Evolutionary conservation across 2,888 invertebrate genomes (phyloP).

Genomic region (Drosophila setosimentum): DNA sequence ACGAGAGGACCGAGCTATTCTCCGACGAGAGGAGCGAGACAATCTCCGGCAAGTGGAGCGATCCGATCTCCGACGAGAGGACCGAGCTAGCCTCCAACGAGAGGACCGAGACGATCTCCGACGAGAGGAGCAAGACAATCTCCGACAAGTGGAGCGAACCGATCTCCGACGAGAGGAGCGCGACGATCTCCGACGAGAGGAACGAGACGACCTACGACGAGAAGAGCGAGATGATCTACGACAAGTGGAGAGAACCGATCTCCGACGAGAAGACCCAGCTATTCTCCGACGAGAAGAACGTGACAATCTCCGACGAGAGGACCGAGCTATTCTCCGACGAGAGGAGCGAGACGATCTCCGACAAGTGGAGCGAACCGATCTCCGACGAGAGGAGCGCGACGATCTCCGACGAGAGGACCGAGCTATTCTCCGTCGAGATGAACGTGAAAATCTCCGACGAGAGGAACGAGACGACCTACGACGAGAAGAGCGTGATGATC

Average conservation of each 20-base stretch:
- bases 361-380: neutral
- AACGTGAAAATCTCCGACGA: neutral
- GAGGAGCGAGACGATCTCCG: neutral
- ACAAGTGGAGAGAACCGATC: neutral
- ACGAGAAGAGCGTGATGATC: neutral
- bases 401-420: neutral
- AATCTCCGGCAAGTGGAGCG: slow-evolving; percentile 1
- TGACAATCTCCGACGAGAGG: neutral
- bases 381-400: neutral
- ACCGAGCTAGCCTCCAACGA: neutral
- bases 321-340: neutral
- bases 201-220: neutral
- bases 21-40: neutral
- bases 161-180: neutral
- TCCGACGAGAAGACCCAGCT: neutral
- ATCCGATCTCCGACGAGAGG: neutral
- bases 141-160: neutral
- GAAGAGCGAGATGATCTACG: neutral
- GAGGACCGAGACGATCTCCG: neutral
- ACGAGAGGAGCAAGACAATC: neutral
- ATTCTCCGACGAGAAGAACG: neutral
- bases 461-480: neutral
- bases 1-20: neutral
- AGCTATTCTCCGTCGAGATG: neutral
- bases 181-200: neutral